Evolutionary conservation across 2,113 vertebrate species (phyloP).

Genomic region (Oncorhynchus nerka): DNA sequence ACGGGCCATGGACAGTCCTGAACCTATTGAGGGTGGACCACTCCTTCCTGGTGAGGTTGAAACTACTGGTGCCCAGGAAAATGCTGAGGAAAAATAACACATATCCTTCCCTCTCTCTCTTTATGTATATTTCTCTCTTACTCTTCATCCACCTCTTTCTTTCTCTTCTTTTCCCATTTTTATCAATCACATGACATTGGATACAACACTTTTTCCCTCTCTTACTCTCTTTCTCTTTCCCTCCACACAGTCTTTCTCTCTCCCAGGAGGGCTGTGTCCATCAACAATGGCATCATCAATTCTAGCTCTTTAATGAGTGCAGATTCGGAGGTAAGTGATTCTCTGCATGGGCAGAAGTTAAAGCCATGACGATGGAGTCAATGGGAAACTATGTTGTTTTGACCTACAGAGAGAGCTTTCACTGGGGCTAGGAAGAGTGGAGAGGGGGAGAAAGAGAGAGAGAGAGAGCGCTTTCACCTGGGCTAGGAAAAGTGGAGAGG

Average conservation of each 20-base stretch:
- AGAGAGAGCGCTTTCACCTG: too few relatives aligned
- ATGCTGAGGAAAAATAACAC: not conserved
- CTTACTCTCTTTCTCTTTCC: not conserved
- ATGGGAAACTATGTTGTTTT: constrained; percentile 62
- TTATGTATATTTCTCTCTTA: not conserved
- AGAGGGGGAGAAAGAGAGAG: constrained; percentile 39
- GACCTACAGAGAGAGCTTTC: constrained; percentile 40
- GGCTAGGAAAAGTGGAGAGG: too few relatives aligned
- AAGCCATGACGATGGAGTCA: constrained; percentile 54
- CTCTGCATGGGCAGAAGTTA: constrained; percentile 41
- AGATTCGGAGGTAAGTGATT: constrained; percentile 37
- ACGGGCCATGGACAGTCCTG: too few relatives aligned
- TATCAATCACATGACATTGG: not conserved
- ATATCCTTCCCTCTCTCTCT: not conserved
- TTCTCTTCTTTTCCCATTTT: not conserved
- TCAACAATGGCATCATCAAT: not conserved
- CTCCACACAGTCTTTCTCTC: not conserved
- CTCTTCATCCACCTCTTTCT: not conserved
- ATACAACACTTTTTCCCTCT: not conserved
- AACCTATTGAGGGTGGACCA: too few relatives aligned
- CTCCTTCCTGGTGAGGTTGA: not conserved
- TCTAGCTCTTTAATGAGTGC: constrained; percentile 8
- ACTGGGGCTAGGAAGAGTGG: constrained; percentile 23
- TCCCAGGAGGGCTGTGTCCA: not conserved
- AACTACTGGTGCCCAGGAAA: not conserved